Evolutionary conservation across 2,888 invertebrate genomes (phyloP).

Genomic region (Drosophila affinis): DNA sequence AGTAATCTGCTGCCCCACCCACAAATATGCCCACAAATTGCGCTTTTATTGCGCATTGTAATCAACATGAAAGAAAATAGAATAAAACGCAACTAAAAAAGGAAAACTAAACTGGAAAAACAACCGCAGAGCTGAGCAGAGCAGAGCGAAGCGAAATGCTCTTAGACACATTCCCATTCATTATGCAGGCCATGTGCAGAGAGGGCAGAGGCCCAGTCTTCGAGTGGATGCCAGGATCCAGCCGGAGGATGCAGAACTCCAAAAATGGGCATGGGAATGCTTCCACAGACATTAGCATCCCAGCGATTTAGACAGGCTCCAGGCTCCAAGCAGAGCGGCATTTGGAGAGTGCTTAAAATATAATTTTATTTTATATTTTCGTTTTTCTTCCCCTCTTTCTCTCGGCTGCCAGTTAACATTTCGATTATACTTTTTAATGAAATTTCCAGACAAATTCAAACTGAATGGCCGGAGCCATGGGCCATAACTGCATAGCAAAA

Average conservation of each 20-base stretch:
- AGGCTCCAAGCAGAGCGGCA: neutral
- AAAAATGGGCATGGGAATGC: conserved; percentile 27
- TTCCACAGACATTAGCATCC: conserved; percentile 60
- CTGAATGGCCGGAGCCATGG: conserved; percentile 36
- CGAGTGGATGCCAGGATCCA: conserved; percentile 42
- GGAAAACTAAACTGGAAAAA: conserved; percentile 56
- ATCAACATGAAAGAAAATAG: conserved; percentile 51
- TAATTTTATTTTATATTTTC: conserved; percentile 55
- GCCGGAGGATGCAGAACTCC: conserved; percentile 29
- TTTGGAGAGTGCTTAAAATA: conserved; percentile 52
- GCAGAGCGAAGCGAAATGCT: conserved; percentile 34
- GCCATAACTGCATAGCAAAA: conserved; percentile 63
- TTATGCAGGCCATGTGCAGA: conserved; percentile 76
- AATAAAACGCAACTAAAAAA: conserved; percentile 41
- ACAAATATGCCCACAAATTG: conserved; percentile 65
- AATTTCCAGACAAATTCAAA: conserved; percentile 59
- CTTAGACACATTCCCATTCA: conserved; percentile 63
- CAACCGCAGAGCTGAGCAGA: conserved; percentile 31
- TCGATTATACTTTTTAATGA: conserved; percentile 76
- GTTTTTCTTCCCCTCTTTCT: conserved; percentile 1
- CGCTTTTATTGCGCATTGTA: conserved; percentile 60
- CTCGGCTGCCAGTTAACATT: conserved; percentile 49
- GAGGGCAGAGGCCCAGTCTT: conserved; percentile 59
- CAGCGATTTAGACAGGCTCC: conserved; percentile 47
- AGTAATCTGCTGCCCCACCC: conserved; percentile 36